A percentile compares a stretch with the other conserved stretches of the same genome.
These are phyloP conservation scores for Manis pentadactyla DNA, from an alignment of 2,797 vertebrate species.

Conservation along the genomic window DNA sequence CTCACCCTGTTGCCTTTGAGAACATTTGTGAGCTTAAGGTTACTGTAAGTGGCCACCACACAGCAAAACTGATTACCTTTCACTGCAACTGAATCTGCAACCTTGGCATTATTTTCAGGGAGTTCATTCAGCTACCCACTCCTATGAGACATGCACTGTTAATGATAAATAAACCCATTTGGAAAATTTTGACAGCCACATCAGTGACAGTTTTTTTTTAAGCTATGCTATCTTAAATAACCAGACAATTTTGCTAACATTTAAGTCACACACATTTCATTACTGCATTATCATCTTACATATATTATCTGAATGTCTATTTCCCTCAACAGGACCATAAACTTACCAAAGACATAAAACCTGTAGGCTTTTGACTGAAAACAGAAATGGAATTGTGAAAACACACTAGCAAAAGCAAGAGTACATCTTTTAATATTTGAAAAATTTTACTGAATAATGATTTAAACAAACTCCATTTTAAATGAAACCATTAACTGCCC, in stretches of 20 bases:
- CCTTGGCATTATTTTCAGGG: conserved; percentile 35
- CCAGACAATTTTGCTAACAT: conserved; percentile 23
- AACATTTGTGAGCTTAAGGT: background rate
- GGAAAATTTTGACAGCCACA: conserved; percentile 39
- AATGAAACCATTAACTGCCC: conserved; percentile 33
- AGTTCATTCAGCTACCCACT: conserved; percentile 18
- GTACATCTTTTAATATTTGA: conserved; percentile 18
- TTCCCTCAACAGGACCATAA: conserved; percentile 3
- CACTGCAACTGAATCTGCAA: background rate
- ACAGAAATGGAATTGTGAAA: conserved; percentile 17
- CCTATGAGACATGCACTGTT: conserved; percentile 7
- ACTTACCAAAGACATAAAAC: conserved; percentile 42
- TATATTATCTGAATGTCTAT: background rate
- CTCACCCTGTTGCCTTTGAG: conserved; percentile 15
- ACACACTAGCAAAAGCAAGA: conserved; percentile 32
- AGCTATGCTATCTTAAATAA: conserved; percentile 16
- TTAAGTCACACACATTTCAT: conserved; percentile 43
- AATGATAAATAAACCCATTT: conserved; percentile 24
- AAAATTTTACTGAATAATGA: conserved; percentile 40
- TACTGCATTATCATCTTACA: conserved; percentile 2
- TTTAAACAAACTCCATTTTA: conserved; percentile 46
- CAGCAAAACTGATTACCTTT: conserved; percentile 23
- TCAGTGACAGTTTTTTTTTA: conserved; percentile 28
- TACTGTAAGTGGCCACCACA: background rate
- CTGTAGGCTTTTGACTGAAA: conserved; percentile 38